Conservation (phyloP, 1,140 invertebrate species). For the Hermatobates lingyangjiaoensis region DNA sequence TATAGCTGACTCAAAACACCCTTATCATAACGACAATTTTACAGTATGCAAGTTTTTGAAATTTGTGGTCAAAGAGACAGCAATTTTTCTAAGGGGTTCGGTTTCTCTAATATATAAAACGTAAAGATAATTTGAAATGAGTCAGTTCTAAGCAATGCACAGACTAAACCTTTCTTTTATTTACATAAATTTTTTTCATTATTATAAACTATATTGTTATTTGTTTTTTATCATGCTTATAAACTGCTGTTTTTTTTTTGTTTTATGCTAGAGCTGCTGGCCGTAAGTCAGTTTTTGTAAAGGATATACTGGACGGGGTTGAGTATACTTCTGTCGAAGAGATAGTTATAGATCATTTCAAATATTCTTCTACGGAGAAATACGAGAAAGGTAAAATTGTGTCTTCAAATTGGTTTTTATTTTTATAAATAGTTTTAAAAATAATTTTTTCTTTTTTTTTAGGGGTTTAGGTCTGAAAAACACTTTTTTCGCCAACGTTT, state of each 20-base stretch:
- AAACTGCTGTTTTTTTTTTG: neutral
- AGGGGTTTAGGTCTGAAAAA: too few relatives aligned
- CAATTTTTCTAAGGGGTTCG: too few relatives aligned
- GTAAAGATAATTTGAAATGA: too few relatives aligned
- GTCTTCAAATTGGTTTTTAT: neutral
- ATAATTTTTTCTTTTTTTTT: neutral
- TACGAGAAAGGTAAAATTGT: neutral
- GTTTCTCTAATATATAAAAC: too few relatives aligned
- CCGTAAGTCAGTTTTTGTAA: slow-evolving; percentile 7
- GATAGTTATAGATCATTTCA: slow-evolving; percentile 1
- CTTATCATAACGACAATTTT: too few relatives aligned
- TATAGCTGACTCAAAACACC: too few relatives aligned
- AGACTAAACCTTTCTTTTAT: too few relatives aligned
- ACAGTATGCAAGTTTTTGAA: too few relatives aligned
- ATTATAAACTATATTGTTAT: neutral
- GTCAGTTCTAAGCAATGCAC: too few relatives aligned
- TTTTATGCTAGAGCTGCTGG: neutral
- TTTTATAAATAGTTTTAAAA: neutral
- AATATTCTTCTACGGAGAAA: neutral
- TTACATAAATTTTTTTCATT: neutral
- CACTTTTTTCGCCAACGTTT: too few relatives aligned
- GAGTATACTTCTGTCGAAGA: slow-evolving; percentile 7
- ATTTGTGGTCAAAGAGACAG: too few relatives aligned
- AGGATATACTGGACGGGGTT: neutral
- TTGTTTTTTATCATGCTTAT: neutral